Percentiles rank a stretch among this genome's conserved stretches.
Conservation (phyloP, 2,888 invertebrate genomes). For the Microctonus aethiopoides region DNA sequence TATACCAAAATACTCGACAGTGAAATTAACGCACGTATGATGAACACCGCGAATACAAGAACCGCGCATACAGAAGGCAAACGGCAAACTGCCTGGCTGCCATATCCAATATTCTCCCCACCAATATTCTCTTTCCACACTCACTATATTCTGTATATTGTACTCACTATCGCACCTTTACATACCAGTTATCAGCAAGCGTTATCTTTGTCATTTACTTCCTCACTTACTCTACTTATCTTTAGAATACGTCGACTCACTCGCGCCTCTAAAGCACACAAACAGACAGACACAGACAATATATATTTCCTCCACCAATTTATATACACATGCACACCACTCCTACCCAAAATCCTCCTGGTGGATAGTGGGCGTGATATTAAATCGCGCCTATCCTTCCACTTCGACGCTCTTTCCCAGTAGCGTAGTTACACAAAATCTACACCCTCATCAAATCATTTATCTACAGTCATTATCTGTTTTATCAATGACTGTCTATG, state of each 20-base stretch:
- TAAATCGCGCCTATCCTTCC: slow-evolving; percentile 60
- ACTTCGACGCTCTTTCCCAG: slow-evolving; percentile 35
- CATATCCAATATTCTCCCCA: slow-evolving; percentile 64
- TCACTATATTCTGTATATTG: slow-evolving; percentile 26
- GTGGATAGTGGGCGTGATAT: slow-evolving; percentile 63
- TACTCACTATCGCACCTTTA: slow-evolving; percentile 11
- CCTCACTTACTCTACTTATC: slow-evolving; percentile 9
- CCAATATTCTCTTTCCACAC: slow-evolving; percentile 37
- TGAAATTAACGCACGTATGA: no score
- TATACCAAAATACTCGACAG: no score
- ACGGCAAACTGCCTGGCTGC: slow-evolving; percentile 66
- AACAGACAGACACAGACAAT: neutral
- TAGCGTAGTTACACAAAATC: slow-evolving; percentile 34
- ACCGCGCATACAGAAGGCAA: slow-evolving; percentile 60
- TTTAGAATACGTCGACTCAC: slow-evolving; percentile 1
- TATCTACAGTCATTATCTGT: neutral
- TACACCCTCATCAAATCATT: slow-evolving; percentile 5
- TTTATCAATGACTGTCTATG: neutral
- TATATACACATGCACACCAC: no score
- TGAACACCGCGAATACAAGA: slow-evolving; percentile 24
- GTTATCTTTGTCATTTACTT: slow-evolving; percentile 5
- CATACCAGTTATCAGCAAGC: neutral
- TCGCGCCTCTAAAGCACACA: neutral
- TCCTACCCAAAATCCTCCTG: slow-evolving; percentile 16
- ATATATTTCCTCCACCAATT: neutral